Evolutionary conservation across 1,140 invertebrate species (phyloP), one percentile per base, ranked within the genome.

Genomic region (Caenorhabditis inopinata): DNA sequence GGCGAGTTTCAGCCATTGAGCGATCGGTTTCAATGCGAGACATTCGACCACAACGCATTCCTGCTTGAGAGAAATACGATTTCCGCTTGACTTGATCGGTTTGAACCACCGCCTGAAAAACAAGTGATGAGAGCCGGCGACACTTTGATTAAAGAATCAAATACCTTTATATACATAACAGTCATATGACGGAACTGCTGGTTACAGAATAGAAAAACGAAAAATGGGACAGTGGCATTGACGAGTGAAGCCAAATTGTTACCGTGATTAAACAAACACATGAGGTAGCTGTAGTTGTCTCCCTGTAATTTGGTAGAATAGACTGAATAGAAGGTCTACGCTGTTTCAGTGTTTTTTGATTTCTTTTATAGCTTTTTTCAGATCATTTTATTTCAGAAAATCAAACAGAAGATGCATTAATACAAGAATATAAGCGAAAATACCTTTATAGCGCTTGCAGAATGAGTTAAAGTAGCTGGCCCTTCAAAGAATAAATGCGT

Each of bases 151-250:
- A 25, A 23, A 25, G 2, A 12, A 53, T 53, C 4, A 51, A 11
- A 2, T 68, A 83, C 85, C 75, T 84, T 77, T 18, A 87, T 74
- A 53, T 85, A 88, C 18, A 88, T 78, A 32, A 42, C 48, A 27
- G 82, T 83, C 87, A 87, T 88, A 47, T 85, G 80, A 9, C 87
- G 78, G 76, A 87, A 87, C 62, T 88, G 87, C 23, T 87, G 62
- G 49, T 87, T 87, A 74, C 85, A 87, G 25, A 83, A n/a, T 12
- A 87, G 73, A 32, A 87, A 87, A 23, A 87, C 84, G 76, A 88
- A 87, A 73, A 87, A 87, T 14, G 86, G 86, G 49, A 87, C 88
- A 12, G 86, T 87, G 4, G 86, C 86, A 76, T 87, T 87, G 62
- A 87, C 78, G 18, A 87, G 75, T 0, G 87, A 87, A 2, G 85